Evolutionary conservation across 2,888 invertebrate species (phyloP).

Genomic region (Hesperia comma): DNA sequence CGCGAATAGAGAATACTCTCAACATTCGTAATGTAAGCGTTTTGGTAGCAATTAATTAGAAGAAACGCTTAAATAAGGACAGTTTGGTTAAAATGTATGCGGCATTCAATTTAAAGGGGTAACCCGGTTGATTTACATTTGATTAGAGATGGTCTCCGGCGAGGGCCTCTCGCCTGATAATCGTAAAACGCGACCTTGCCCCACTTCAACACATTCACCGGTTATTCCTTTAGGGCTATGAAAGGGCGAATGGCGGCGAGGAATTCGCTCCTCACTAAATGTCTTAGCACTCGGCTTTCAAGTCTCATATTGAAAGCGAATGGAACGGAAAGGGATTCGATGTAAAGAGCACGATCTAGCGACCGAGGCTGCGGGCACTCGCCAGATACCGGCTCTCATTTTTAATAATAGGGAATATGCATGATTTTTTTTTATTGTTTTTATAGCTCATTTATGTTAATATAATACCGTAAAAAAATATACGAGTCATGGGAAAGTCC

Average conservation of each 20-base stretch:
- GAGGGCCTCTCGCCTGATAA: slow-evolving; percentile 3
- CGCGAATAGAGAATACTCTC: too few relatives aligned
- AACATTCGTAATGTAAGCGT: too few relatives aligned
- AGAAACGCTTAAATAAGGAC: neutral
- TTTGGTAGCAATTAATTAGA: neutral
- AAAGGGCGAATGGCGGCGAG: slow-evolving; percentile 7
- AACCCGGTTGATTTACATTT: slow-evolving; percentile 27
- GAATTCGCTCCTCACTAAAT: slow-evolving; percentile 18
- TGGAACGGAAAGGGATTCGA: slow-evolving; percentile 20
- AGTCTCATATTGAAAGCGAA: slow-evolving; percentile 26
- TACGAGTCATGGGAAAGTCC: too few relatives aligned
- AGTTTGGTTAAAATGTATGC: neutral
- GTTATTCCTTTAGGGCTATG: slow-evolving; percentile 6
- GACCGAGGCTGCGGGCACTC: neutral
- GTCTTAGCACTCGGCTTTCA: slow-evolving; percentile 23
- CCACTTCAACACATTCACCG: slow-evolving; percentile 8
- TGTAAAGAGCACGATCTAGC: neutral
- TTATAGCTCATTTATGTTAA: too few relatives aligned
- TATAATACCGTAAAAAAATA: too few relatives aligned
- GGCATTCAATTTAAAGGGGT: neutral
- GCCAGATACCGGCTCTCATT: slow-evolving; percentile 1
- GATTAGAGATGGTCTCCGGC: slow-evolving; percentile 23
- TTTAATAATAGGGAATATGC: too few relatives aligned
- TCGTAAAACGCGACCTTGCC: slow-evolving; percentile 25
- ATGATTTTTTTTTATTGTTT: too few relatives aligned